These are phyloP conservation scores for Megalops cyprinoides DNA, from an alignment of 2,797 vertebrate genomes.

Conservation along the genomic window DNA sequence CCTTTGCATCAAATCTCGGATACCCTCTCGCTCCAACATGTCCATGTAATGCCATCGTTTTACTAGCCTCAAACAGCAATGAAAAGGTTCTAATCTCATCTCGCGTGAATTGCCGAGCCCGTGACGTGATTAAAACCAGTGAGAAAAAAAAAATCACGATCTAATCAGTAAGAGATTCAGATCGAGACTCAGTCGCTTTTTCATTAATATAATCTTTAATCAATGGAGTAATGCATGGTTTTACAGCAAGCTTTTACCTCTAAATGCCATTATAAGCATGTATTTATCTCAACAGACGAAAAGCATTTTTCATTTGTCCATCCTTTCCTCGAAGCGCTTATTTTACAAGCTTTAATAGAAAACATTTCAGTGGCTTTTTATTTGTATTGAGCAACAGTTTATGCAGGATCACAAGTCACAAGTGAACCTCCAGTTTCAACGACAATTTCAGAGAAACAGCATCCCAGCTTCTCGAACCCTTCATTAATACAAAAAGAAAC, in stretches of 20 bases:
- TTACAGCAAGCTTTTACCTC: conserved; percentile 80
- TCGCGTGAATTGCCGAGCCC: no score
- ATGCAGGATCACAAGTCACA: conserved; percentile 75
- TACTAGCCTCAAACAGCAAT: no score
- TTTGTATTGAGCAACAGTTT: conserved; percentile 67
- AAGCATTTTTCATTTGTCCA: conserved; percentile 76
- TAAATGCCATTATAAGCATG: conserved; percentile 60
- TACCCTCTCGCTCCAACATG: no score
- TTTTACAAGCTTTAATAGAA: conserved; percentile 82
- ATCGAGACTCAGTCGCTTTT: conserved; percentile 34
- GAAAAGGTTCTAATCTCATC: no score
- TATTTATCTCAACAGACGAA: conserved; percentile 73
- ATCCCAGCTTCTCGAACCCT: conserved; percentile 72
- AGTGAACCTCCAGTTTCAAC: conserved; percentile 68
- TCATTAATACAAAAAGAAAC: conserved; percentile 73
- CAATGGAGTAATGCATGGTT: conserved; percentile 81
- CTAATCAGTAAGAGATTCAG: neutral
- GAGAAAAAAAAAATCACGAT: neutral
- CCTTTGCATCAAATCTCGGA: no score
- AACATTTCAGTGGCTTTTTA: conserved; percentile 78
- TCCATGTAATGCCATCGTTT: no score
- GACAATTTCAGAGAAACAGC: conserved; percentile 74
- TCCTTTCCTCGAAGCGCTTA: conserved; percentile 80
- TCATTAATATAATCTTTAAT: conserved; percentile 83
- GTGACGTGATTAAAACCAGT: neutral